These are phyloP conservation scores for Gobius niger DNA, from an alignment of 2,113 vertebrate species.

Conservation along the genomic window DNA sequence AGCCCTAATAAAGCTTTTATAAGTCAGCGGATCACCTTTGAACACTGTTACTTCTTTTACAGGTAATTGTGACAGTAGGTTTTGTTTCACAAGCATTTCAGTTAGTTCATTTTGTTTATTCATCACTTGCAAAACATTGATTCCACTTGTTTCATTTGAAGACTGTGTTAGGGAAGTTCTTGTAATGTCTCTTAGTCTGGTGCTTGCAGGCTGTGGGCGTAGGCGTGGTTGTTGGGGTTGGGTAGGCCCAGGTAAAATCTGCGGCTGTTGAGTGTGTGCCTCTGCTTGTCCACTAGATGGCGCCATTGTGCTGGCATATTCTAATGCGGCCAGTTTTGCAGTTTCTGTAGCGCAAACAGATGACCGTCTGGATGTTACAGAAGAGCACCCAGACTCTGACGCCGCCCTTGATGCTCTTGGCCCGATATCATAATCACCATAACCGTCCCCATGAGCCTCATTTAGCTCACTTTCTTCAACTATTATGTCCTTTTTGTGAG, in stretches of 20 bases:
- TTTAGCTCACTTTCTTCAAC: background rate
- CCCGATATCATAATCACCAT: too few species aligned
- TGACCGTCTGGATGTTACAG: background rate
- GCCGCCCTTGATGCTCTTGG: background rate
- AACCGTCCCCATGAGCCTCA: background rate
- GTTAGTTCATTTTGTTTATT: too few species aligned
- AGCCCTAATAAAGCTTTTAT: background rate
- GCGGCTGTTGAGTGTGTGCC: too few species aligned
- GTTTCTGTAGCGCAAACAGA: background rate
- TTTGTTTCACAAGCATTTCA: too few species aligned
- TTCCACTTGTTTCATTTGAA: background rate
- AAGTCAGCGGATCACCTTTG: background rate
- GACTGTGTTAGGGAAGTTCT: background rate
- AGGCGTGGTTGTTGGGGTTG: too few species aligned
- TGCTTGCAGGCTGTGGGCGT: too few species aligned
- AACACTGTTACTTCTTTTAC: background rate
- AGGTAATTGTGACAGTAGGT: too few species aligned
- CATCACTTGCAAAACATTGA: background rate
- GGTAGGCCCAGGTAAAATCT: too few species aligned
- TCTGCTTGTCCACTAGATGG: background rate
- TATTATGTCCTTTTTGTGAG: background rate
- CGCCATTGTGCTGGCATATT: background rate
- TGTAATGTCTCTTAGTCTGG: background rate
- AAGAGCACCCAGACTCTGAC: background rate
- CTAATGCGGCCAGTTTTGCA: background rate